A percentile compares a stretch with the other conserved stretches of the same genome.
Conservation (phyloP, 2,888 invertebrate genomes). For the Copidosoma aretas region DNA sequence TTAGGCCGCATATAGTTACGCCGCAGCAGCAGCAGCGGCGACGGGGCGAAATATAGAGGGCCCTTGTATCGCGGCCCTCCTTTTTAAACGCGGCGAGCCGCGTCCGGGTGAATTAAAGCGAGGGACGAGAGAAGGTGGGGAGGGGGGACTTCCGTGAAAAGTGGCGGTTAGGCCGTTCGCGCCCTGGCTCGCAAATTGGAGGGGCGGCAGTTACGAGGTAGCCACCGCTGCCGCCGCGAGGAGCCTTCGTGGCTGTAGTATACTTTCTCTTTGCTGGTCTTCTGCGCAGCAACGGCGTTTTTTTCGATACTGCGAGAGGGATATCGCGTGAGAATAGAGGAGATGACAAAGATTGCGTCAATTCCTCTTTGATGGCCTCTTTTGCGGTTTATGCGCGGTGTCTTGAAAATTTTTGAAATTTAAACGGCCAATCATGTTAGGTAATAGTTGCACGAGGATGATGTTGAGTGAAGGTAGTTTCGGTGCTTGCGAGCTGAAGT, state of each 20-base stretch:
- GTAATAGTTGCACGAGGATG: no score
- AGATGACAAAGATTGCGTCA: no score
- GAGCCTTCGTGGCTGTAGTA: conserved; percentile 1
- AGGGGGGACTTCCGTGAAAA: conserved; percentile 21
- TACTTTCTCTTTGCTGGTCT: neutral
- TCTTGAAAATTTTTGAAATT: no score
- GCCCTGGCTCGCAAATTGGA: conserved; percentile 17
- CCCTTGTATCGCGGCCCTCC: conserved; percentile 21
- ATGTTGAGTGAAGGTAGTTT: no score
- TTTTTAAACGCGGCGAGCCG: neutral
- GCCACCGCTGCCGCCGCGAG: neutral
- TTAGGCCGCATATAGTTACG: conserved; percentile 22
- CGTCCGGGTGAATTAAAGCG: conserved; percentile 24
- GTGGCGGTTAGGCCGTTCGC: conserved; percentile 13
- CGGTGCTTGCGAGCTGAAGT: no score
- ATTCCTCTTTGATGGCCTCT: no score
- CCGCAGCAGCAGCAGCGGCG: conserved; percentile 1
- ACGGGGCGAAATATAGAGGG: conserved; percentile 26
- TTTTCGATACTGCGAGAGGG: neutral
- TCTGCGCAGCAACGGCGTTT: neutral
- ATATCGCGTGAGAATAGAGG: no score
- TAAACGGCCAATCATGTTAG: no score
- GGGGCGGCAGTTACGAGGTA: conserved; percentile 23
- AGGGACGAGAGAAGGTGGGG: neutral
- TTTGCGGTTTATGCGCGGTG: no score